Evolutionary conservation across 1,140 invertebrate genomes (phyloP), one percentile per base, ranked within the genome.

Genomic region (Drosophila kurseongensis): DNA sequence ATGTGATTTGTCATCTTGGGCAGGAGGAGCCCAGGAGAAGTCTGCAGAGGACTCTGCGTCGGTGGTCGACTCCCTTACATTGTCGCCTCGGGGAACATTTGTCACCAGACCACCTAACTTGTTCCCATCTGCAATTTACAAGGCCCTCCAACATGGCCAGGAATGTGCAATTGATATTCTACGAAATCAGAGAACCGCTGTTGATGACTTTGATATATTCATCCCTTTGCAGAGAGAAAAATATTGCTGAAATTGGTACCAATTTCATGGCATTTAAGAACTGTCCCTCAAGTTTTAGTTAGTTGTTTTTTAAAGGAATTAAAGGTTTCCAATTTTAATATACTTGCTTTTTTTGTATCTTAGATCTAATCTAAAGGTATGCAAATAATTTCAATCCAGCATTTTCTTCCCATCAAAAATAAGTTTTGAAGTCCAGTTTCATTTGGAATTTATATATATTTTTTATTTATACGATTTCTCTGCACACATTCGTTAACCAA

Each of bases 381-480:
- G 23, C 23, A 4, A 23, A 4, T 23, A 23, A 23, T 23, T 23
- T 32, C 7, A 32, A 32, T 1, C 29, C 29, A 32, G 1, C 0
- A 1, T 7, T 7, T 7, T 35, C 14, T 32, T 41, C 5, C 9
- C 9, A 12, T 4, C 2, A n/a, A 10, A 32, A 40, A 18, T 14
- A 4, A 18, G 23, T 38, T 36, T 27, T 1, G 29, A 50, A 68
- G 29, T 5, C 55, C 14, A 4, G 7, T 45, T 45, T 69, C 41
- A 51, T 52, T 50, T 86, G 78, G 36, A 63, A 81, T 81, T 86
- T 75, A 82, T 86, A 88, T 86, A 86, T 86, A 76, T 62, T 83
- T 86, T 85, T 86, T 86, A 86, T 86, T 86, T 83, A 86, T 88
- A 82, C 79, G 75, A 68, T 88, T 88, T 86, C 63, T 88, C 83